Evolutionary conservation across 2,797 vertebrate species (phyloP).

Genomic region (Leontocebus nigricollis): DNA sequence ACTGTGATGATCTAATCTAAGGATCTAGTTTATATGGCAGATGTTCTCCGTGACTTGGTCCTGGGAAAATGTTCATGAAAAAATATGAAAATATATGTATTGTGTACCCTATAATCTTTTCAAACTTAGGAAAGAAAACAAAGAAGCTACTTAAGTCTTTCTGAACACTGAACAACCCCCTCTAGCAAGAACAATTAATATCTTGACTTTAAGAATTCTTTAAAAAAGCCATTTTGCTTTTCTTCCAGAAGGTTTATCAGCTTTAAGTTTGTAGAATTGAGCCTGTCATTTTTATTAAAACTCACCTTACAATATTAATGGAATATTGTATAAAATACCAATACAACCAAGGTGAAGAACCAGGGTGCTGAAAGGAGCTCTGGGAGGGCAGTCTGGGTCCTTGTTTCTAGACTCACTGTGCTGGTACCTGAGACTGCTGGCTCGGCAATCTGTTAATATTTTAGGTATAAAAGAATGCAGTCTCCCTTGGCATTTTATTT

Average conservation of each 20-base stretch:
- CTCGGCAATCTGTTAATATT: neutral
- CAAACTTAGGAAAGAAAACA: slow-evolving; percentile 7
- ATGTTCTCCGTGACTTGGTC: slow-evolving; percentile 2
- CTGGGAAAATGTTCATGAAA: neutral
- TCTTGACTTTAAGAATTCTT: slow-evolving; percentile 5
- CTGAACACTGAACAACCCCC: neutral
- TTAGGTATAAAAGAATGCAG: neutral
- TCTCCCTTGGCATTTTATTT: neutral
- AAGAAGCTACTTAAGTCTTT: neutral
- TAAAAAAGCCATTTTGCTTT: neutral
- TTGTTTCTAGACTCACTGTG: neutral
- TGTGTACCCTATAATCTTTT: neutral
- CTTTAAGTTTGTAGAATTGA: neutral
- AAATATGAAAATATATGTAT: neutral
- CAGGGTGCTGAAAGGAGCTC: neutral
- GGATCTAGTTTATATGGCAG: neutral
- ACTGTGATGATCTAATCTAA: slow-evolving; percentile 3
- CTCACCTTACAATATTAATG: neutral
- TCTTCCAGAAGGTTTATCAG: neutral
- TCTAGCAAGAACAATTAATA: slow-evolving; percentile 17
- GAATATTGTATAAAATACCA: neutral
- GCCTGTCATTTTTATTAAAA: slow-evolving; percentile 26
- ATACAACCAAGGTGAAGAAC: neutral
- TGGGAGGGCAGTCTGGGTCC: neutral
- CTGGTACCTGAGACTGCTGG: neutral